Evolutionary conservation across 53 echinoderm and acorn worm species (phyloP).

Genomic region (Antedon mediterranea): DNA sequence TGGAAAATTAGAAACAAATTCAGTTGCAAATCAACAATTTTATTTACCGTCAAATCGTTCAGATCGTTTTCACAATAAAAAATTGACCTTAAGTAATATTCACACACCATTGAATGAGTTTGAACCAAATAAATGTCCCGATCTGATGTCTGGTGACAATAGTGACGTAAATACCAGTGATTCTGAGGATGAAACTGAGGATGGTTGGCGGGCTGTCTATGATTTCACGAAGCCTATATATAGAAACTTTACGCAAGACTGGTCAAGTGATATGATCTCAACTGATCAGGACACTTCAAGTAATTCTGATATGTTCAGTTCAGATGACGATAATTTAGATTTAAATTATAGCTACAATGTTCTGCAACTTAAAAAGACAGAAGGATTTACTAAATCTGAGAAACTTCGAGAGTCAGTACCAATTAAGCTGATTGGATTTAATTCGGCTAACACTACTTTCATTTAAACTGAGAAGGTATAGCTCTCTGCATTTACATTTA

Average conservation of each 20-base stretch:
- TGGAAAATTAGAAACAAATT: not conserved
- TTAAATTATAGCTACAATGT: not conserved
- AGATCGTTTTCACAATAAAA: not conserved
- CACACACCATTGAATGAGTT: too few relatives aligned
- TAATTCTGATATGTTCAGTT: not conserved
- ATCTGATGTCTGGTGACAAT: not conserved
- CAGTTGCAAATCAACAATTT: not conserved
- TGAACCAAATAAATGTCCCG: too few relatives aligned
- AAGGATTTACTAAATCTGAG: not conserved
- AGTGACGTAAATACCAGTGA: not conserved
- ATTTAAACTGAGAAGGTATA: too few relatives aligned
- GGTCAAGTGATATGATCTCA: not conserved
- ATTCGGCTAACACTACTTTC: too few relatives aligned
- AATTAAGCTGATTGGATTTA: not conserved
- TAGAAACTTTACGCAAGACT: not conserved
- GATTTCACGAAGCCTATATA: not conserved
- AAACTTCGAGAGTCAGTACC: not conserved
- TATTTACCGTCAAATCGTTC: not conserved
- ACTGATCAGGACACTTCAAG: not conserved
- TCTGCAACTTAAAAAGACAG: not conserved
- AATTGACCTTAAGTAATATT: not conserved
- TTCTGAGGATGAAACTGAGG: not conserved
- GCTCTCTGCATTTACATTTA: too few relatives aligned
- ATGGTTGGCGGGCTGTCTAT: not conserved
- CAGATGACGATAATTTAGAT: not conserved